Evolutionary conservation across 1,140 invertebrate species (phyloP).

Genomic region (Pseudomyrmex gracilis): DNA sequence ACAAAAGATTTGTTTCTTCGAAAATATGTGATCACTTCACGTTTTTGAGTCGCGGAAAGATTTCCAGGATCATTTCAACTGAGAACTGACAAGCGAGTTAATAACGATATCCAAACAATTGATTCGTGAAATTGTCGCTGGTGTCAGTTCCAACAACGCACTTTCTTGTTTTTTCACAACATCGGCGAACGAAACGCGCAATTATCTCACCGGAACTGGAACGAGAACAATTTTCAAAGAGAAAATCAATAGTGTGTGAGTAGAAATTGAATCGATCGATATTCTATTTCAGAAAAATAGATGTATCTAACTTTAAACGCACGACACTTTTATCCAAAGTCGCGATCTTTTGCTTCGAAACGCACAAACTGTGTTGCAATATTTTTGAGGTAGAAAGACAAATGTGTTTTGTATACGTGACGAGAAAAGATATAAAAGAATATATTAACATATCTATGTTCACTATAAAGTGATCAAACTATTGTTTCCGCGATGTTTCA

Average conservation of each 20-base stretch:
- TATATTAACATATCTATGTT: slow-evolving; percentile 6
- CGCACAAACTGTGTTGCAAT: too few species aligned
- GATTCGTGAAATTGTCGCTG: slow-evolving; percentile 7
- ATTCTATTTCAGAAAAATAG: slow-evolving; percentile 8
- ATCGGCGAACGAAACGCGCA: background rate
- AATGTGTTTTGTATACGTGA: background rate
- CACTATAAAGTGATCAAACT: slow-evolving; percentile 1
- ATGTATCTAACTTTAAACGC: slow-evolving; percentile 19
- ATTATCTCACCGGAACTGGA: slow-evolving; percentile 24
- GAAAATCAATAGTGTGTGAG: slow-evolving; percentile 11
- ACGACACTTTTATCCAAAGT: background rate
- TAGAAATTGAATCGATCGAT: slow-evolving; percentile 37
- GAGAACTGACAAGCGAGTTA: background rate
- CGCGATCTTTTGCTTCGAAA: background rate
- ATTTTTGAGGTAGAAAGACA: background rate
- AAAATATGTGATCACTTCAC: background rate
- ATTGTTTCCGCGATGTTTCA: slow-evolving; percentile 9
- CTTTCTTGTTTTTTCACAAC: background rate
- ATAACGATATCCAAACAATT: slow-evolving; percentile 1
- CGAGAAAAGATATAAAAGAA: background rate
- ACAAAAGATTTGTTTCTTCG: background rate
- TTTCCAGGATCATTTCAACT: too few species aligned
- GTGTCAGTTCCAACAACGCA: background rate
- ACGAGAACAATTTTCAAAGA: background rate
- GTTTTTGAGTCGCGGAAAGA: background rate